A percentile compares a stretch with the other conserved stretches of the same genome.
These are phyloP conservation scores for Rhysida immarginata DNA, from an alignment of 1,140 invertebrate genomes.

Conservation along the genomic window DNA sequence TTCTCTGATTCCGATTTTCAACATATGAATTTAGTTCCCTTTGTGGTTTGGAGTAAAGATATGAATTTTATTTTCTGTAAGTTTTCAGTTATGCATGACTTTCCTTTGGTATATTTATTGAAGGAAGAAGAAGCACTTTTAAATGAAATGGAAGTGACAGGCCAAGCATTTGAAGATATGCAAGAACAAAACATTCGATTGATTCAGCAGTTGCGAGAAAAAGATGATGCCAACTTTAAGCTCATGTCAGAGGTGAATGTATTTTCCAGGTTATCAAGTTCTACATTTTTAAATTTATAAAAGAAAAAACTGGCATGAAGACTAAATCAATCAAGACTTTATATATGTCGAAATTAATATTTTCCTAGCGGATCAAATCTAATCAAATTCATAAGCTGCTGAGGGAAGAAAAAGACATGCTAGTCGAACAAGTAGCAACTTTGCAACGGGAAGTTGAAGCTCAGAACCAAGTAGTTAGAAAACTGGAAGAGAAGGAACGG, in stretches of 20 bases:
- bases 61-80: too few species aligned
- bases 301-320: too few species aligned
- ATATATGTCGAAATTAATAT: too few species aligned
- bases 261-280: too few species aligned
- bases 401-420: constrained; percentile 79
- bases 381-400: constrained; percentile 90
- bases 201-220: constrained; percentile 89
- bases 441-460: constrained; percentile 85
- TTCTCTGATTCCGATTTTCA: too few species aligned
- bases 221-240: constrained; percentile 99
- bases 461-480: constrained; percentile 83
- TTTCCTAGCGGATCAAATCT: constrained; percentile 64
- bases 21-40: too few species aligned
- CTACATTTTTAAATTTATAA: too few species aligned
- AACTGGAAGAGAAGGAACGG: constrained; percentile 93
- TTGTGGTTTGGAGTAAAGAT: too few species aligned
- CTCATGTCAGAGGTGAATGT: constrained; percentile 87
- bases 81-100: too few species aligned
- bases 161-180: constrained; percentile 98
- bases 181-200: constrained; percentile 94
- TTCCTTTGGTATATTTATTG: too few species aligned
- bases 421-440: constrained; percentile 71
- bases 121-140: constrained; percentile 91
- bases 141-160: constrained; percentile 98
- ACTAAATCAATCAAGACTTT: too few species aligned